Percentiles rank a stretch among this genome's conserved stretches.
Conservation (phyloP, 2,113 vertebrate genomes). For the Heterotilapia buettikoferi region DNA sequence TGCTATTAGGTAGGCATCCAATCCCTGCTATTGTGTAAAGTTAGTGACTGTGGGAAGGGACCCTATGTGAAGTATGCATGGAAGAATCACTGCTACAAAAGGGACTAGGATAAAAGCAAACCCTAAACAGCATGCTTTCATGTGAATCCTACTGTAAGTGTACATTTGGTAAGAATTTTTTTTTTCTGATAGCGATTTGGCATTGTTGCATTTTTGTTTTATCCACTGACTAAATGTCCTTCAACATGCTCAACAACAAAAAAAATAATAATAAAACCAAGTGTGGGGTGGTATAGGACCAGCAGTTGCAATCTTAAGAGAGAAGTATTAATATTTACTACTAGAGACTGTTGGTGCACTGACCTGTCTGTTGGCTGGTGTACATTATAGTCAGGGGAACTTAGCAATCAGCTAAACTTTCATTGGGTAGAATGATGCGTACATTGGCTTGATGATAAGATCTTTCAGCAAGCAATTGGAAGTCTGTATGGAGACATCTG, state of each 20-base stretch:
- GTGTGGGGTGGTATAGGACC: background rate
- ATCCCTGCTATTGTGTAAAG: background rate
- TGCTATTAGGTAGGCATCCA: background rate
- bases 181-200: background rate
- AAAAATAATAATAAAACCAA: background rate
- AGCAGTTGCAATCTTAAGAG: background rate
- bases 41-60: background rate
- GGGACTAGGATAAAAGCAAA: background rate
- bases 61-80: background rate
- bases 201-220: background rate
- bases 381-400: background rate
- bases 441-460: slow-evolving; percentile 1
- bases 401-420: background rate
- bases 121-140: background rate
- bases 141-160: background rate
- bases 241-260: background rate
- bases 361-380: background rate
- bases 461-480: slow-evolving; percentile 6
- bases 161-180: background rate
- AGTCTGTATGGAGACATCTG: background rate
- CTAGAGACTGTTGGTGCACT: background rate
- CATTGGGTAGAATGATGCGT: background rate
- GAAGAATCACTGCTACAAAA: background rate
- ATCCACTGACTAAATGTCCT: background rate
- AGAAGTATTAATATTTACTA: background rate